These are phyloP conservation scores for Limonius californicus DNA, from an alignment of 1,140 invertebrate species.

Conservation along the genomic window DNA sequence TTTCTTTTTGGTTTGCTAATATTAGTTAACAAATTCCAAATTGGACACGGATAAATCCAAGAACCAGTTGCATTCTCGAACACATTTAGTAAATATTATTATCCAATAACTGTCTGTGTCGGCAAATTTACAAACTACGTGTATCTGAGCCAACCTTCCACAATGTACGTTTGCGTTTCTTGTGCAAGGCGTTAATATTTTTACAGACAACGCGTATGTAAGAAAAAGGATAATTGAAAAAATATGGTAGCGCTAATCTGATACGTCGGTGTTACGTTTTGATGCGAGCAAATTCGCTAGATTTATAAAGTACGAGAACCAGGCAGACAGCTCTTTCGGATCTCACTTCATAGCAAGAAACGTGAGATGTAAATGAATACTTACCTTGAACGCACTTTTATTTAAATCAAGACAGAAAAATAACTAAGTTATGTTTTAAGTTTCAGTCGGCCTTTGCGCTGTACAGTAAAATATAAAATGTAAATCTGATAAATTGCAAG, in stretches of 20 bases:
- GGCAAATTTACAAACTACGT: neutral
- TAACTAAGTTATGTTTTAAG: no score
- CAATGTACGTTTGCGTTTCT: neutral
- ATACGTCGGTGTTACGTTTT: neutral
- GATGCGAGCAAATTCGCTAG: no score
- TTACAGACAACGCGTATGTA: neutral
- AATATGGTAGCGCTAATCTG: neutral
- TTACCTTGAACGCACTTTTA: no score
- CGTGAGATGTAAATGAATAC: no score
- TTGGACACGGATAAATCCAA: neutral
- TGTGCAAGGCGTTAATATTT: neutral
- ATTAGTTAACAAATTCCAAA: neutral
- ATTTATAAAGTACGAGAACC: no score
- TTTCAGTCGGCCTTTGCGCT: no score
- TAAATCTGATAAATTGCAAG: constrained; percentile 5
- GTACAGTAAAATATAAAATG: neutral
- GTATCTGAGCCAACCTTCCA: neutral
- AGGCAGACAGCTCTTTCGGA: no score
- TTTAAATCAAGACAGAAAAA: no score
- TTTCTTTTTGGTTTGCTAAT: neutral
- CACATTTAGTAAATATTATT: constrained; percentile 5
- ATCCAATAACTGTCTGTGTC: neutral
- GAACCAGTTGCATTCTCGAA: neutral
- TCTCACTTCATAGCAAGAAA: no score
- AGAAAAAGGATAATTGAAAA: no score